These are phyloP conservation scores for Varecia variegata DNA, from an alignment of 2,797 vertebrate genomes.

Conservation along the genomic window DNA sequence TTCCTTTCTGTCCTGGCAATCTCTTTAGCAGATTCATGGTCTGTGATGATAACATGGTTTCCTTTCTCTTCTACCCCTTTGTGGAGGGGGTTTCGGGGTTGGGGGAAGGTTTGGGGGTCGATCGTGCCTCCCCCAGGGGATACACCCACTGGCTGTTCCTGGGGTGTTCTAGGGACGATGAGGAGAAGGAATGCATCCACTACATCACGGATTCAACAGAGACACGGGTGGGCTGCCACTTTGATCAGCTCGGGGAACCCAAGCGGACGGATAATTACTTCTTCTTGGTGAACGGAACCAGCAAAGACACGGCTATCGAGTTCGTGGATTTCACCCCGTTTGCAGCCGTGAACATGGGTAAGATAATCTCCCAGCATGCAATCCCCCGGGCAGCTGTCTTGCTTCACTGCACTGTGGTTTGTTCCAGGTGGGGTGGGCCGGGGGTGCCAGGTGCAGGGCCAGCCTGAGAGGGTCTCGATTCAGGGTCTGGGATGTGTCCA, in stretches of 20 bases:
- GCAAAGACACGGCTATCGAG: rapidly evolving
- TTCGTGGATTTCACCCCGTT: rapidly evolving
- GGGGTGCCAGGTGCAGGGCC: rapidly evolving
- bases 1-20: no score
- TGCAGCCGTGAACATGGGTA: rapidly evolving
- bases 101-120: rapidly evolving
- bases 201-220: rapidly evolving
- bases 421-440: rapidly evolving
- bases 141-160: rapidly evolving
- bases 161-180: rapidly evolving
- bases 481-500: rapidly evolving
- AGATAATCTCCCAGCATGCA: rapidly evolving
- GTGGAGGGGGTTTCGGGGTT: neutral
- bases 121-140: rapidly evolving
- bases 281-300: conserved; percentile 28
- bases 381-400: rapidly evolving
- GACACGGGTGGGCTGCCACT: neutral
- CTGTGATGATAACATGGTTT: no score
- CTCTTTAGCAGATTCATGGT: rapidly evolving
- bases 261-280: rapidly evolving
- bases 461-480: no score
- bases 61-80: neutral
- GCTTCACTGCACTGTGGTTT: rapidly evolving
- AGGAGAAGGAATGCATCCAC: rapidly evolving
- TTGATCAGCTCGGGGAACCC: rapidly evolving